Base-by-base conservation (phyloP, 2,113 vertebrate species). In the Zosterops lateralis region DNA sequence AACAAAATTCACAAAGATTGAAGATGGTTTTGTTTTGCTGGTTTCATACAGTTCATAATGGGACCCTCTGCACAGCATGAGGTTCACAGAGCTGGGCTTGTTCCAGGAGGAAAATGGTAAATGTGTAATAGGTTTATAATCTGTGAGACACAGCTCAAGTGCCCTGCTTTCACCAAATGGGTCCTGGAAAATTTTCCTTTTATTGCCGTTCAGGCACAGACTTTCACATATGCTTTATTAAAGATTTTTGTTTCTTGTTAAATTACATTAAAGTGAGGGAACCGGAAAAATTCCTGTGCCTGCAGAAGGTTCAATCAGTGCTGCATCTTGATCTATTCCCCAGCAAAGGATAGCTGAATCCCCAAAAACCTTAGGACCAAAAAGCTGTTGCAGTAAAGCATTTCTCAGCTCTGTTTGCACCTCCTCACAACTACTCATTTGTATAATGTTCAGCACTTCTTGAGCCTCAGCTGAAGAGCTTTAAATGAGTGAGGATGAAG, bases 31-130 rank as follows among this genome's bases (percentile, higher is more conserved):
- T 95, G 68, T 65, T 93, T 95, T 90, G 74, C 92, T 93, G 61
- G 61, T 82, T 93, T 96, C 89, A 92, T 75, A 92, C 60, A 79
- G 89, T 84, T 96, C 92, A 76, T 96, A 92, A 92, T 80, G 66
- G 83, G 76, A 89, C 40, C 40, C 71, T 84, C 92, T 65, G 75
- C 70, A 77, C 91, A 91, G 87, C 3, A 0, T 88, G 93, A 65
- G 53, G 45, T 76, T 84, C 83, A 80, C 62, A 76, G 65, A 72
- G 57, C 45, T 77, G 31, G 36, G 60, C 47, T 90, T 17, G 10
- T 90, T 89, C 80, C 40, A 88, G 62, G 40, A 58, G 79, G 54
- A 93, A 93, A 92, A 78, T 9, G 67, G 26, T 62, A 82, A 82
- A 91, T 83, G 76, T 57, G 28, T 74, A 83, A 89, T 65, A 62